Evolutionary conservation across 2,113 vertebrate genomes (phyloP).

Genomic region (Pyxicephalus adspersus): DNA sequence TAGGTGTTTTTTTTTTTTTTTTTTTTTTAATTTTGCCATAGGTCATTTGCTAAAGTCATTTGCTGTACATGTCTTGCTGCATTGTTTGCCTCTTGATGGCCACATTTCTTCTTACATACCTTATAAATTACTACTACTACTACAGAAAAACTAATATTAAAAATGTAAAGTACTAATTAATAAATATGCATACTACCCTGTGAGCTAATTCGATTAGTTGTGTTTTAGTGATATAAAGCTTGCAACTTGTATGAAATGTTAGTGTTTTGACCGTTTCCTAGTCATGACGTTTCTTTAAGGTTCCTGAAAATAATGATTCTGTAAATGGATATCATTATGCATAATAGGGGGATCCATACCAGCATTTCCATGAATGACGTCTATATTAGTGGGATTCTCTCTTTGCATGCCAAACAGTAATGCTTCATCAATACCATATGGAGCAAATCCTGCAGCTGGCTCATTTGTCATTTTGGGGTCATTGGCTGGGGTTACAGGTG

Average conservation of each 20-base stretch:
- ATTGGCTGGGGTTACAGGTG: slow-evolving; percentile 29
- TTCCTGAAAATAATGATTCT: slow-evolving; percentile 59
- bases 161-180: not conserved
- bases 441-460: slow-evolving; percentile 44
- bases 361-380: slow-evolving; percentile 6
- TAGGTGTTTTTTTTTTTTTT: too few relatives aligned
- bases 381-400: slow-evolving; percentile 37
- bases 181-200: not conserved
- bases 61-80: too few relatives aligned
- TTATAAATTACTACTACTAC: not conserved
- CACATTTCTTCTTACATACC: too few relatives aligned
- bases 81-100: too few relatives aligned
- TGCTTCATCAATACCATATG: slow-evolving; percentile 46
- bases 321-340: slow-evolving; percentile 23
- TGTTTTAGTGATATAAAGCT: slow-evolving; percentile 3
- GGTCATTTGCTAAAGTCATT: too few relatives aligned
- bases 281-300: slow-evolving; percentile 21
- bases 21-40: too few relatives aligned
- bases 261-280: not conserved
- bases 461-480: slow-evolving; percentile 54
- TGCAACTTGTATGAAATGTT: not conserved
- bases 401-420: slow-evolving; percentile 48
- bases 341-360: slow-evolving; percentile 20
- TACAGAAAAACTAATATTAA: too few relatives aligned
- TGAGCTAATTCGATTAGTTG: not conserved